phyloP scores from a whole-genome alignment of 2,113 vertebrate genomes.

The Crotalus helleri region DNA sequence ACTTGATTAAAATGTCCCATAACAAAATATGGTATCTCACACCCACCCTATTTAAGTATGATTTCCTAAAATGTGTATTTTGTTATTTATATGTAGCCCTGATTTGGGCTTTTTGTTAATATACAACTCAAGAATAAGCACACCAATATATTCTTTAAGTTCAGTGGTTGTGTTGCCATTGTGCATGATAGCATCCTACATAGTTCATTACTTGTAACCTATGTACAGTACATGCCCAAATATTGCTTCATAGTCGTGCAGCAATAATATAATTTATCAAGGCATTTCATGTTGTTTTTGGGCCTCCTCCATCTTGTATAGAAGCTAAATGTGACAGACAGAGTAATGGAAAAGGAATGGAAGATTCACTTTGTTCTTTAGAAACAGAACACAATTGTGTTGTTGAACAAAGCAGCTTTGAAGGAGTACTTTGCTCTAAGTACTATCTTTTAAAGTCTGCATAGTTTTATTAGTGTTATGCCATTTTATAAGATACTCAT shows the following conservation, averaged over 20 bases:
- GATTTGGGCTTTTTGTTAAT: neutral
- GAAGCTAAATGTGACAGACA: neutral
- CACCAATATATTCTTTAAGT: neutral
- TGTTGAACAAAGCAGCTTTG: neutral
- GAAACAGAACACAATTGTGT: neutral
- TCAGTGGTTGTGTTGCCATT: neutral
- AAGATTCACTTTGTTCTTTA: neutral
- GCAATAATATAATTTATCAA: neutral
- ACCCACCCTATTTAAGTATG: neutral
- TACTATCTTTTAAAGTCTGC: neutral
- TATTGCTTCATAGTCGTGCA: neutral
- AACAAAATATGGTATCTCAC: neutral
- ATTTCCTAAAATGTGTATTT: neutral
- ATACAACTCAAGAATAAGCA: neutral
- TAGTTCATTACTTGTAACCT: neutral
- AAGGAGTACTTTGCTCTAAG: neutral
- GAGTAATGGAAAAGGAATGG: neutral
- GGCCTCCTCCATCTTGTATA: neutral
- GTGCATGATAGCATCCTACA: neutral
- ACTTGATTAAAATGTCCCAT: neutral
- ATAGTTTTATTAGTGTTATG: neutral
- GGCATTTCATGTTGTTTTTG: neutral
- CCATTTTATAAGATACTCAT: neutral
- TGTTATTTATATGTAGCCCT: neutral
- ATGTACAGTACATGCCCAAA: neutral